Conservation (phyloP, 2,888 invertebrate species). For the Drosophila rellima region DNA sequence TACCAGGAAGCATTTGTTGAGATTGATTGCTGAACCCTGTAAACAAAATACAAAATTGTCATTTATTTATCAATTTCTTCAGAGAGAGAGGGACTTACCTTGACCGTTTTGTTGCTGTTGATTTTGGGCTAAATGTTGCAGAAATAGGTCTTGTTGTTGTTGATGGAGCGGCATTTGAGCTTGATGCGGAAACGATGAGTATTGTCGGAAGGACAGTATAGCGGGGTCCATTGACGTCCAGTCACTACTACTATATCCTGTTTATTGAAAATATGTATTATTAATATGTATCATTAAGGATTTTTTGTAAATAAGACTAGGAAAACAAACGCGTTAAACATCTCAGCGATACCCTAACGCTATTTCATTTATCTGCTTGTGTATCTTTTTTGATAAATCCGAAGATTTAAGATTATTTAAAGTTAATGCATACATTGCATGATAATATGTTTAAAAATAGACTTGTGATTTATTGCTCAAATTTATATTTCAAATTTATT, state of each 20-base stretch:
- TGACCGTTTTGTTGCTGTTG: slow-evolving; percentile 75
- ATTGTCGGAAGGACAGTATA: slow-evolving; percentile 87
- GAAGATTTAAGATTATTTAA: too few relatives aligned
- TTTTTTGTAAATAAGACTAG: background rate
- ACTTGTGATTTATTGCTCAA: too few relatives aligned
- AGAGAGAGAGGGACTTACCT: slow-evolving; percentile 50
- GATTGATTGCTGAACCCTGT: slow-evolving; percentile 80
- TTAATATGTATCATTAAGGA: background rate
- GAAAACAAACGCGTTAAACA: too few relatives aligned
- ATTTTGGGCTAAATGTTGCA: slow-evolving; percentile 83
- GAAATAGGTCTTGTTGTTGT: slow-evolving; percentile 83
- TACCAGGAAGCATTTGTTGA: slow-evolving; percentile 77
- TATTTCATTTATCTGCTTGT: too few relatives aligned
- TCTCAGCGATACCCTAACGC: too few relatives aligned
- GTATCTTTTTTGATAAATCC: too few relatives aligned
- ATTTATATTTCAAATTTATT: too few relatives aligned
- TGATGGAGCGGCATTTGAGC: slow-evolving; percentile 79
- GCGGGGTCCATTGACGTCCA: slow-evolving; percentile 98
- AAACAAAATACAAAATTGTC: slow-evolving; percentile 1
- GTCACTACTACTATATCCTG: slow-evolving; percentile 89
- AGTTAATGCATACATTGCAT: too few relatives aligned
- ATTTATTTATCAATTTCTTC: background rate
- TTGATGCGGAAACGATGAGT: slow-evolving; percentile 85
- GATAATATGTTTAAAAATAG: too few relatives aligned
- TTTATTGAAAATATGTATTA: background rate